These are phyloP conservation scores for Coilia nasus DNA, from an alignment of 2,797 vertebrate species.

Conservation along the genomic window DNA sequence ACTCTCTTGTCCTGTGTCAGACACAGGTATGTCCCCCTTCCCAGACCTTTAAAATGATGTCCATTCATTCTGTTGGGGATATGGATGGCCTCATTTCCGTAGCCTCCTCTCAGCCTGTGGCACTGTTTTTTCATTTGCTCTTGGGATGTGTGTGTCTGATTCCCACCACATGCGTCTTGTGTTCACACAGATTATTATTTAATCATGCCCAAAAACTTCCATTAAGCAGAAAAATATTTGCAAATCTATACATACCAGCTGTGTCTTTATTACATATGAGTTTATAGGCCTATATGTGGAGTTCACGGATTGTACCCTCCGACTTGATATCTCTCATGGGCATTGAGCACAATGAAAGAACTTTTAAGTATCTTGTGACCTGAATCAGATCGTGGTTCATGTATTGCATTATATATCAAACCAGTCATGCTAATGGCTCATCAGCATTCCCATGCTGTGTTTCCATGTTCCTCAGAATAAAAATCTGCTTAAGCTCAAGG, in stretches of 20 bases:
- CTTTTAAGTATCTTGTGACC: background rate
- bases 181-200: constrained; percentile 33
- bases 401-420: background rate
- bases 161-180: constrained; percentile 24
- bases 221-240: background rate
- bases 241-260: background rate
- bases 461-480: background rate
- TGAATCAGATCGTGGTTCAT: background rate
- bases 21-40: background rate
- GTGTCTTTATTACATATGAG: background rate
- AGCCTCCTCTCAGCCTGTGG: constrained; percentile 1
- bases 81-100: background rate
- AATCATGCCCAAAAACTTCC: constrained; percentile 13
- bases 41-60: background rate
- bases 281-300: background rate
- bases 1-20: background rate
- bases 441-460: background rate
- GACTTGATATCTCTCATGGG: background rate
- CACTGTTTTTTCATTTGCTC: constrained; percentile 8
- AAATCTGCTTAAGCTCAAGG: background rate
- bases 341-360: background rate
- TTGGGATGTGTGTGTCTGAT: constrained; percentile 36
- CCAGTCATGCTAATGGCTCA: background rate
- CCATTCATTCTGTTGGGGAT: background rate
- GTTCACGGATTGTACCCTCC: background rate